phyloP scores from a whole-genome alignment of 2,888 invertebrate species.

The Caenorhabditis plicata region DNA sequence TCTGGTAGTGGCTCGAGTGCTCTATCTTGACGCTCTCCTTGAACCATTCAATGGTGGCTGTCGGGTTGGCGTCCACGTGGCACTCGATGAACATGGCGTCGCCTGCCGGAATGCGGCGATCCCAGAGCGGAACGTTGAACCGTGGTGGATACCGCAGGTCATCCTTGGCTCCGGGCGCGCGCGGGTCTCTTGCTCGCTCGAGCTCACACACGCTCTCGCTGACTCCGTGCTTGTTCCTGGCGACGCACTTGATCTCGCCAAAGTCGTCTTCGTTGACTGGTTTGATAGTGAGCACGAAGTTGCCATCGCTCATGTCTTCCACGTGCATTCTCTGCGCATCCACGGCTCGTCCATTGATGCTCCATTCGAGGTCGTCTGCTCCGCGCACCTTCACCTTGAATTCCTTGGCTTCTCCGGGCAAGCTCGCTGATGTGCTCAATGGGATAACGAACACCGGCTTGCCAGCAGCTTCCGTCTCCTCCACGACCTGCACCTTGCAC shows the following conservation, averaged over 20 bases:
- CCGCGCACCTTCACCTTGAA: conserved; percentile 67
- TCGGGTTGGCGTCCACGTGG: conserved; percentile 65
- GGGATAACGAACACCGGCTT: conserved; percentile 67
- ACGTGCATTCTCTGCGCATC: conserved; percentile 46
- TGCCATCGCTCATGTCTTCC: conserved; percentile 73
- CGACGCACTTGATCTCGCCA: conserved; percentile 72
- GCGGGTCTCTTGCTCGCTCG: conserved; percentile 23
- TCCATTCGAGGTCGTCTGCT: conserved; percentile 67
- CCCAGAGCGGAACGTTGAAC: conserved; percentile 78
- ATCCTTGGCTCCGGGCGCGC: conserved; percentile 31
- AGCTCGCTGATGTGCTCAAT: conserved; percentile 64
- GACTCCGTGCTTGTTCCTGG: conserved; percentile 79
- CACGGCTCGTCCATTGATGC: conserved; percentile 53
- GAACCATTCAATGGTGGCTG: conserved; percentile 56
- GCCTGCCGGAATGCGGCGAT: conserved; percentile 67
- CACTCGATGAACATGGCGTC: conserved; percentile 63
- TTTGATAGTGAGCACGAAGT: conserved; percentile 78
- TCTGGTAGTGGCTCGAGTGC: conserved; percentile 45
- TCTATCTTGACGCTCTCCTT: conserved; percentile 68
- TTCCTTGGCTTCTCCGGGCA: conserved; percentile 77
- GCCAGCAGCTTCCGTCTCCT: conserved; percentile 49
- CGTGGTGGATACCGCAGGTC: conserved; percentile 73
- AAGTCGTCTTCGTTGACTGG: conserved; percentile 74
- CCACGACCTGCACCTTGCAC: conserved; percentile 53
- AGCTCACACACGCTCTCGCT: conserved; percentile 68